phyloP scores from a whole-genome alignment of 2,888 invertebrate species.

The Pelosia muscerda region DNA sequence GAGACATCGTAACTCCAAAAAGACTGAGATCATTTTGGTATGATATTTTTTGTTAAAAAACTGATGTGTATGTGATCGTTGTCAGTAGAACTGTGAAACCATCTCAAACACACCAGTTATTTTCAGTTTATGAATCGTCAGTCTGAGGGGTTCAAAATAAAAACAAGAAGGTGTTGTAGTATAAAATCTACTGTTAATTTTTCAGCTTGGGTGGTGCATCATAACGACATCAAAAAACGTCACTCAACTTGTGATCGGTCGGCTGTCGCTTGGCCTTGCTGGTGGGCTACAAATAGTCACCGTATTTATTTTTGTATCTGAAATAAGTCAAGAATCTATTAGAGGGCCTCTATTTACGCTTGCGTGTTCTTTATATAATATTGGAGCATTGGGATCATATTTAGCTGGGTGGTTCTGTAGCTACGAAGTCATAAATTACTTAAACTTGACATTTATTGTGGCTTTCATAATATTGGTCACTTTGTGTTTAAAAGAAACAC shows the following conservation, averaged over 20 bases:
- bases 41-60: no score
- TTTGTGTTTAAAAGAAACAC: constrained; percentile 55
- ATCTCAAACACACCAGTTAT: no score
- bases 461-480: constrained; percentile 42
- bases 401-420: constrained; percentile 58
- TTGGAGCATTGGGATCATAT: constrained; percentile 55
- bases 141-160: not conserved
- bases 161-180: not conserved
- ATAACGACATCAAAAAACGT: constrained; percentile 51
- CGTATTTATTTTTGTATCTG: constrained; percentile 82
- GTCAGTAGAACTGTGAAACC: no score
- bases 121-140: no score
- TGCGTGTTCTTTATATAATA: constrained; percentile 40
- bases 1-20: no score
- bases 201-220: constrained; percentile 60
- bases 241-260: constrained; percentile 67
- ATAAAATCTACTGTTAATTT: constrained; percentile 17
- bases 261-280: constrained; percentile 83
- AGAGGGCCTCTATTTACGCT: constrained; percentile 49
- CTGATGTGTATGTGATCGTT: no score
- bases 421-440: constrained; percentile 57
- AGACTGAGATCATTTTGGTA: no score
- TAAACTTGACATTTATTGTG: constrained; percentile 44
- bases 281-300: constrained; percentile 65
- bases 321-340: constrained; percentile 68